Base-by-base conservation (phyloP, 2,888 invertebrate species). In the Cephus sareptanus region DNA sequence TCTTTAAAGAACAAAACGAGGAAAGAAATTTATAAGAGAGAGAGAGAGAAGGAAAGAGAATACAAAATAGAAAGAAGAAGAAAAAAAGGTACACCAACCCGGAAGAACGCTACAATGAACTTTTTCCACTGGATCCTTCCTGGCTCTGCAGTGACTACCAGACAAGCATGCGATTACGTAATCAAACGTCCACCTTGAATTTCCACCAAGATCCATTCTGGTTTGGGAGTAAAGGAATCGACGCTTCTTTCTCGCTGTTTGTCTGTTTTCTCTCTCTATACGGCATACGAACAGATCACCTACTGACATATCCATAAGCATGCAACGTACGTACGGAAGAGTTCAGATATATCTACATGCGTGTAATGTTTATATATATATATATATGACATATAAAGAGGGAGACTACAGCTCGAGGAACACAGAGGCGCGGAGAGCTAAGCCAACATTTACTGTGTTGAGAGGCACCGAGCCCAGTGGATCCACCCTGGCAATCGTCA, bases 371-470 rank as follows among this genome's bases (percentile, higher is more conserved):
- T 33, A 33, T 30, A n/a, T 70, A 12, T 15, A 70, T 30, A 30
- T 31, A 9, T 34, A 33, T 71, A 23, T 40, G 56, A 30, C 34
- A 37, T 73, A 74, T 34, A 74, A 31, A 34, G 6, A 74, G 31
- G 74, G 37, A 30, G 23, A 69, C 40, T 75, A 77, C 75, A 75
- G 77, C 75, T 33, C 40, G 78, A 76, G 75, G 76, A 75, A 73
- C 75, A 75, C 75, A 30, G 78, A 75, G 56, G 73, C 70, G 71
- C 76, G 56, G 35, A 78, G 78, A 78, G 78, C 78, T 78, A 70
- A 78, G 76, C 75, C 75, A 78, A 78, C 75, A 78, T 78, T 78
- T 78, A 76, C 78, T 73, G 56, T 78, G 78, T 78, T 73, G 78
- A 78, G 78, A 78, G 78, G 56, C 70, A 33, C 40, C 30, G 70